A percentile compares a stretch with the other conserved stretches of the same genome.
Conservation (phyloP, 2,888 invertebrate species). For the Himalopsyche tibetana region DNA sequence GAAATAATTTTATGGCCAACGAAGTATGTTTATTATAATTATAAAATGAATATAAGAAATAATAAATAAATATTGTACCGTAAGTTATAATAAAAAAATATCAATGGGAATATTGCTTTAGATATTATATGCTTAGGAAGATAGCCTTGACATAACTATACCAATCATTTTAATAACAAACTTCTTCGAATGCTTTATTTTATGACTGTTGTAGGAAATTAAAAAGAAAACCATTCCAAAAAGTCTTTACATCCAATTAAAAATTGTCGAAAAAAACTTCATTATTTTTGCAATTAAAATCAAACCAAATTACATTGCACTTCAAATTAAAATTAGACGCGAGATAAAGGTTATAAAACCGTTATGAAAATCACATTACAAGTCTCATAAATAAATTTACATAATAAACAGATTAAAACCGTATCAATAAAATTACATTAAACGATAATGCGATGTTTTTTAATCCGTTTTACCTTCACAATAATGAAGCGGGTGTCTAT, state of each 20-base stretch:
- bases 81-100: no score
- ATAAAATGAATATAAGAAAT: no score
- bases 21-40: no score
- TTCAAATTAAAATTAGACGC: constrained; percentile 22
- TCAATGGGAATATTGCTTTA: no score
- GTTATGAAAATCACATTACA: constrained; percentile 41
- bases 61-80: no score
- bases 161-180: not conserved
- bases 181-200: not conserved
- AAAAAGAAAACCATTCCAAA: not conserved
- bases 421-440: constrained; percentile 40
- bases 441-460: constrained; percentile 40
- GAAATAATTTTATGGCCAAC: no score
- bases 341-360: constrained; percentile 41
- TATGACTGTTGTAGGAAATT: constrained; percentile 8
- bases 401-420: constrained; percentile 30
- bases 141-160: constrained; percentile 1
- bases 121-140: not conserved
- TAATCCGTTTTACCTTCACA: constrained; percentile 35
- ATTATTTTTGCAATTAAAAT: constrained; percentile 34
- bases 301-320: constrained; percentile 7
- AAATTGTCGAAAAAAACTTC: constrained; percentile 1
- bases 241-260: not conserved
- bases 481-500: constrained; percentile 28
- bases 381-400: constrained; percentile 27